Base-by-base conservation (phyloP, 2,888 invertebrate species). In the Scelioninae gen. 1 region DNA sequence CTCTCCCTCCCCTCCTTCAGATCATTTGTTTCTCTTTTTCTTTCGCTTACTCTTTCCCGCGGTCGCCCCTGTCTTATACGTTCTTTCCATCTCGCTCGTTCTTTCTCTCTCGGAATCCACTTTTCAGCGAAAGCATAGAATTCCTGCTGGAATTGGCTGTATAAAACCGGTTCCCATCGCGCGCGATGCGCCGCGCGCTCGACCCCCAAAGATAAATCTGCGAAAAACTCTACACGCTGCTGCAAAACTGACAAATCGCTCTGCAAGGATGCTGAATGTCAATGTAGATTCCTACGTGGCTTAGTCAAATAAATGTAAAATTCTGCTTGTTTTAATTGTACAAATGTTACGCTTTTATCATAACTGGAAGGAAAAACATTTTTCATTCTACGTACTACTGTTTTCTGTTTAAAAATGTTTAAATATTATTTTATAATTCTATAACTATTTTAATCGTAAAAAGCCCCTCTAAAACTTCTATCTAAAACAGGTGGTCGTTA, bases 111-210 rank as follows among this genome's bases (percentile, higher is more conserved):
- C 85, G 85, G 86, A 87, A 88, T 88, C 88, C 82, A 86, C 87
- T 86, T 88, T 87, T 87, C 85, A 86, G 85, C 88, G 85, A 88
- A 89, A 88, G 88, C 87, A 71, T 85, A 87, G 87, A 86, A 89
- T 89, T 89, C 88, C 88, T 86, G 77, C 75, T 83, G 82, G 76
- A 77, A 74, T 84, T 74, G 83, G 77, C 81, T 83, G 79, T 80
- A 69, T 75, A 79, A 83, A 89, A 89, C 89, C 89, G 89, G 89
- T 89, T 89, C 78, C 79, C 77, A 77, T 76, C 62, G 69, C 40
- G 65, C 79, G 76, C 74, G 69, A 76, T 78, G 82, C 85, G 69
- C 74, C 51, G 65, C 66, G 75, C 66, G 34, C 71, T 75, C 84
- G 78, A 75, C 78, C 81, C 74, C 74, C 51, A 60, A 75, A 80